Evolutionary conservation across 2,797 vertebrate genomes (phyloP).

Genomic region (Jordanella pulchra): DNA sequence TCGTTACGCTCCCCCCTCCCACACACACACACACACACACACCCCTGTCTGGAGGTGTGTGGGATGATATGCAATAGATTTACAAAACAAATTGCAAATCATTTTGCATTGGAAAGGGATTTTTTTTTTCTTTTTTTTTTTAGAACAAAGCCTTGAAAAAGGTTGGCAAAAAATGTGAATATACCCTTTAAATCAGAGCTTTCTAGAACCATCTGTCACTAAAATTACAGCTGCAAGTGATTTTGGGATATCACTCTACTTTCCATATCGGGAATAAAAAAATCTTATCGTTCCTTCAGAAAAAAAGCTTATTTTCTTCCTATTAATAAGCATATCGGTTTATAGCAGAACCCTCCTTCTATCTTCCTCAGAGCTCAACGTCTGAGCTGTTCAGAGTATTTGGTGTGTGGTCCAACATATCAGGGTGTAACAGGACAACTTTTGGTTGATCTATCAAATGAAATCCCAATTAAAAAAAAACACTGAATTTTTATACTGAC

Average conservation of each 20-base stretch:
- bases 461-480: not conserved
- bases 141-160: too few relatives aligned
- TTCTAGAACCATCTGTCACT: not conserved
- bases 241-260: not conserved
- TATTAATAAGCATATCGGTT: not conserved
- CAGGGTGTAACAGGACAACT: not conserved
- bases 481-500: not conserved
- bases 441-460: not conserved
- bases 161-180: too few relatives aligned
- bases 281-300: too few relatives aligned
- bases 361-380: not conserved
- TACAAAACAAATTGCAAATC: too few relatives aligned
- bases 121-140: too few relatives aligned
- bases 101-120: too few relatives aligned
- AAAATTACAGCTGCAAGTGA: not conserved
- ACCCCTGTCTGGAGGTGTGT: too few relatives aligned
- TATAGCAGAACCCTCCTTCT: not conserved
- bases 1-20: too few relatives aligned
- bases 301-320: not conserved
- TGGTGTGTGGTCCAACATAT: not conserved
- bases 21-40: too few relatives aligned
- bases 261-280: too few relatives aligned
- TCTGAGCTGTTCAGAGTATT: not conserved
- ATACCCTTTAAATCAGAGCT: not conserved
- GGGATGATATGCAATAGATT: too few relatives aligned